Percentiles rank a stretch among this genome's conserved stretches.
Evolutionary conservation across 2,888 invertebrate genomes (phyloP).

Genomic region (Hydropsyche betteni): DNA sequence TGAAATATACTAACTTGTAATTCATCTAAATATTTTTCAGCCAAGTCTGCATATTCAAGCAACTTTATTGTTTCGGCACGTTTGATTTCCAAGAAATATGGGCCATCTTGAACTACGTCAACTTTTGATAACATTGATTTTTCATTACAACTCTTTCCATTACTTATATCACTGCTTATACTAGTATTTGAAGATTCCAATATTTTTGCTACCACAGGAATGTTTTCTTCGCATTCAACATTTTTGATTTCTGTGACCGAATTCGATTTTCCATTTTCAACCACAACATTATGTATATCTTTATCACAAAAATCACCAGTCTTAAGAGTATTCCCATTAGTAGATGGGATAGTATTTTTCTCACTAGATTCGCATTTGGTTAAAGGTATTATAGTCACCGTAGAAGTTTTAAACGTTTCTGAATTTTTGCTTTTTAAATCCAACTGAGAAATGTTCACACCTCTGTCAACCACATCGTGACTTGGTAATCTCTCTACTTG

Average conservation of each 20-base stretch:
- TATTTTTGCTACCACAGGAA: conserved; percentile 18
- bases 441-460: background rate
- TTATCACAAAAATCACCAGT: conserved; percentile 30
- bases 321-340: conserved; percentile 16
- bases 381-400: conserved; percentile 32
- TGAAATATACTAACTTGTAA: conserved; percentile 59
- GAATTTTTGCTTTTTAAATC: background rate
- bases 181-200: background rate
- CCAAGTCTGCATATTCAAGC: conserved; percentile 71
- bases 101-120: conserved; percentile 70
- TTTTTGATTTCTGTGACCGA: background rate
- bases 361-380: conserved; percentile 26
- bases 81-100: conserved; percentile 80
- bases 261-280: conserved; percentile 1
- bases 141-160: background rate
- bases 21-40: conserved; percentile 74
- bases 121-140: background rate
- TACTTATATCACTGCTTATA: background rate
- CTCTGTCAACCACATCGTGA: conserved; percentile 48
- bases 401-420: background rate
- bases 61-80: conserved; percentile 78
- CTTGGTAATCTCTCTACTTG: conserved; percentile 39
- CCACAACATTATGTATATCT: conserved; percentile 4
- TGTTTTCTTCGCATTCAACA: conserved; percentile 22
- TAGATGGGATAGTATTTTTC: conserved; percentile 11